phyloP scores from a whole-genome alignment of 1,140 invertebrate genomes.

The Metaphire vulgaris region DNA sequence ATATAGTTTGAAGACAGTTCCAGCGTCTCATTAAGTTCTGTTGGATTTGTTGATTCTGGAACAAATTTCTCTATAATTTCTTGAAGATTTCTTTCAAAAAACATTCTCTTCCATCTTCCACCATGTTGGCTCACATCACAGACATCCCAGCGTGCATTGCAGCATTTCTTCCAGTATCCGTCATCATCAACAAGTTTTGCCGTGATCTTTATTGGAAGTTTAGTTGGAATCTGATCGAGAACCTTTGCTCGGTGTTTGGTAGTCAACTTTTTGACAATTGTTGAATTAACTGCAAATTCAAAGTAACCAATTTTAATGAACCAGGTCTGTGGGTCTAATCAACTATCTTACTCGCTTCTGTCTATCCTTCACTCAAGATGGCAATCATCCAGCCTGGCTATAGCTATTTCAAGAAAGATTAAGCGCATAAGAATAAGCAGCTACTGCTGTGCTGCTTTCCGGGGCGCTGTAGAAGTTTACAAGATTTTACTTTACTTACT shows the following conservation, averaged over 20 bases:
- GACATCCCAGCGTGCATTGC: conserved; percentile 49
- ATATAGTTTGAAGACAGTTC: conserved; percentile 45
- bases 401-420: no score
- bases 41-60: conserved; percentile 47
- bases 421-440: no score
- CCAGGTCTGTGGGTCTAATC: not conserved
- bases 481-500: no score
- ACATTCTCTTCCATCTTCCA: conserved; percentile 51
- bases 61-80: conserved; percentile 52
- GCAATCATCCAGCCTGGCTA: no score
- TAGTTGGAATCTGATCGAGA: conserved; percentile 44
- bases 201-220: conserved; percentile 49
- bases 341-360: no score
- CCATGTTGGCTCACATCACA: conserved; percentile 49
- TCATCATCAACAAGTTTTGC: conserved; percentile 49
- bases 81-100: conserved; percentile 52
- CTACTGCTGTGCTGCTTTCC: no score
- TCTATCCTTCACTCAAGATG: no score
- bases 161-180: conserved; percentile 51
- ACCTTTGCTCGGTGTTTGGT: conserved; percentile 46
- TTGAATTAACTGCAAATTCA: conserved; percentile 46
- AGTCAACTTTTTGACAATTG: conserved; percentile 43
- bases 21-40: conserved; percentile 44
- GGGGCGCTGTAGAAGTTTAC: no score
- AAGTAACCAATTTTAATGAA: conserved; percentile 22